Base-by-base conservation (phyloP, 2,888 invertebrate genomes). In the Noctua fimbriata region DNA sequence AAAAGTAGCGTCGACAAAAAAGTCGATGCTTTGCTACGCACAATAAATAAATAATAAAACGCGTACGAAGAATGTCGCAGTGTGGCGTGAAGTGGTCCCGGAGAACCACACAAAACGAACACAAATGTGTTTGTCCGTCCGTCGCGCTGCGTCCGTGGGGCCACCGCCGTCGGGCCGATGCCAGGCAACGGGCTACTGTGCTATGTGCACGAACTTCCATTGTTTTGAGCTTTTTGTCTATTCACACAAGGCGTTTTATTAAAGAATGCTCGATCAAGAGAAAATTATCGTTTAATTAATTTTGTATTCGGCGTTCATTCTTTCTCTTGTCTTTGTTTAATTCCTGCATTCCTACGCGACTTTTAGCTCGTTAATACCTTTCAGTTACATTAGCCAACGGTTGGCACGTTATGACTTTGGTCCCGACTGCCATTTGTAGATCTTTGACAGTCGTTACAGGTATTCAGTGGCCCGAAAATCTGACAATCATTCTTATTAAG, bases 61-160 rank as follows among this genome's bases (percentile, higher is more conserved):
- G 80, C 81, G 78, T 83, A 78, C 82, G 88, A 92, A 94, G 94
- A 95, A 94, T 95, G 92, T 94, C 93, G 88, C 94, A 92, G 94
- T 94, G 91, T 93, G 94, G 92, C 93, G 94, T 90, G 94, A 95
- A 95, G 94, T 93, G 94, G 89, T 86, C 83, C 80, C 77, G 87
- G 83, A 87, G 87, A 85, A 81, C 83, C 79, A 89, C 83, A 91
- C 87, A 89, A 92, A 92, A 93, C 89, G 91, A 90, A 91, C 91
- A 91, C 87, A 90, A 87, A 86, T 88, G 81, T 88, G 84, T 89
- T 87, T 90, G 90, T 88, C 83, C 84, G 89, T 85, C 76, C 75
- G 88, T 87, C 81, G 85, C 63, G 41, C 28, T 79, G 88, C 79
- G 81, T 80, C 84, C 78, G 89, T 92, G 91, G 90, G 91, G 92